phyloP scores from a whole-genome alignment of 2,797 vertebrate species.

The Cirrhinus molitorella region DNA sequence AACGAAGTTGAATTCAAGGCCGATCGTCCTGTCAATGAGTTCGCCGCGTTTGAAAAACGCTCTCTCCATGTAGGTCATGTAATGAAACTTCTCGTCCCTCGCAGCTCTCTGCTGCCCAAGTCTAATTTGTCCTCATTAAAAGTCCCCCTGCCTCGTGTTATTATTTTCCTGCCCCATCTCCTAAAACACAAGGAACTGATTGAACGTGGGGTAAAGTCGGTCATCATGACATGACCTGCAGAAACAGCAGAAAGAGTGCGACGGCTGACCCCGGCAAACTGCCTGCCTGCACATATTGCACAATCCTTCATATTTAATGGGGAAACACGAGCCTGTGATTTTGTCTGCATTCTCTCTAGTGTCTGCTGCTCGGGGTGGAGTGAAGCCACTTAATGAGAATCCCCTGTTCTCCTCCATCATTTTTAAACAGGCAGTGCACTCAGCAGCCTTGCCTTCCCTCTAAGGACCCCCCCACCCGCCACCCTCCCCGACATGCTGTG shows the following conservation, averaged over 20 bases:
- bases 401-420: constrained; percentile 64
- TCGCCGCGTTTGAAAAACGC: constrained; percentile 28
- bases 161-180: constrained; percentile 59
- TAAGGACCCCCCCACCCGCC: constrained; percentile 53
- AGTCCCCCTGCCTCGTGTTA: constrained; percentile 63
- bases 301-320: constrained; percentile 69
- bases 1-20: constrained; percentile 8
- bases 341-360: constrained; percentile 61
- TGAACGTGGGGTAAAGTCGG: constrained; percentile 62
- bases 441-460: constrained; percentile 61
- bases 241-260: constrained; percentile 60
- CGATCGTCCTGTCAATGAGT: constrained; percentile 40
- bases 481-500: constrained; percentile 54
- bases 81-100: constrained; percentile 50
- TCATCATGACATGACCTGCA: constrained; percentile 66
- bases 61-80: constrained; percentile 44
- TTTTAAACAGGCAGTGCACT: constrained; percentile 65
- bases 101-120: constrained; percentile 40
- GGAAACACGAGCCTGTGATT: constrained; percentile 65
- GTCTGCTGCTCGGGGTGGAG: constrained; percentile 64
- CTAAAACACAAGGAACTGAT: constrained; percentile 59
- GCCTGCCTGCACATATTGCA: constrained; percentile 64
- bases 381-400: constrained; percentile 68
- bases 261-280: constrained; percentile 63
- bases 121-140: constrained; percentile 67